These are phyloP conservation scores for Stegodyphus dumicola DNA, from an alignment of 1,140 invertebrate species.

Conservation along the genomic window DNA sequence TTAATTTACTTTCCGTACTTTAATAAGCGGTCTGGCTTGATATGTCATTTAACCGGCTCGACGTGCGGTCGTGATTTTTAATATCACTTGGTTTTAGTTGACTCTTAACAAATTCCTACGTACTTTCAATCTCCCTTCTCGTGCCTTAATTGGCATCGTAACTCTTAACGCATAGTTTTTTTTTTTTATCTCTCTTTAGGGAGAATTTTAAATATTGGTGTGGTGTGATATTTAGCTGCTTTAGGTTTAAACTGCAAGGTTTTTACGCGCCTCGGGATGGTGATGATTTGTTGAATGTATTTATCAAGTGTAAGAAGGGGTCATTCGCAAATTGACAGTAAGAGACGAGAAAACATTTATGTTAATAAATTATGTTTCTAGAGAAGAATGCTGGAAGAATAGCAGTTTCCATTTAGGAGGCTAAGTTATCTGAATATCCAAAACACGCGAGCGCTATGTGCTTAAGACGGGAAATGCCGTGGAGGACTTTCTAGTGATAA, in stretches of 20 bases:
- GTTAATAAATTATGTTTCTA: too few relatives aligned
- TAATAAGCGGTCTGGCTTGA: constrained; percentile 18
- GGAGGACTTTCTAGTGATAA: too few relatives aligned
- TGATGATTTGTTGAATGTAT: not conserved
- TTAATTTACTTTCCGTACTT: constrained; percentile 11
- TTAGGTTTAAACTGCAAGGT: not conserved
- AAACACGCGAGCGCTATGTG: too few relatives aligned
- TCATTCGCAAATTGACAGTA: not conserved
- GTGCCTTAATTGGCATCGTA: constrained; percentile 24
- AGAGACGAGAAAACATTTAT: too few relatives aligned
- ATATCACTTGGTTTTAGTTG: constrained; percentile 11
- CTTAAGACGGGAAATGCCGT: too few relatives aligned
- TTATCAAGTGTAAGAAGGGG: not conserved
- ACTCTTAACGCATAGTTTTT: not conserved
- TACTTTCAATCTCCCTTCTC: constrained; percentile 8
- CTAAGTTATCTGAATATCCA: too few relatives aligned
- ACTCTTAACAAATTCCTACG: constrained; percentile 1
- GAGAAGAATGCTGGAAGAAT: too few relatives aligned
- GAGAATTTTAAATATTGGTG: not conserved
- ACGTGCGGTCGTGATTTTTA: constrained; percentile 11
- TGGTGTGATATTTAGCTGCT: not conserved
- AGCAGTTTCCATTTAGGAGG: too few relatives aligned
- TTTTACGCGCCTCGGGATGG: not conserved
- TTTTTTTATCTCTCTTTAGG: not conserved
- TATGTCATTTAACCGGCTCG: constrained; percentile 16